A percentile compares a stretch with the other conserved stretches of the same genome.
These are phyloP conservation scores for Ceyx melanurus DNA, from an alignment of 2,113 vertebrate species.

Conservation along the genomic window DNA sequence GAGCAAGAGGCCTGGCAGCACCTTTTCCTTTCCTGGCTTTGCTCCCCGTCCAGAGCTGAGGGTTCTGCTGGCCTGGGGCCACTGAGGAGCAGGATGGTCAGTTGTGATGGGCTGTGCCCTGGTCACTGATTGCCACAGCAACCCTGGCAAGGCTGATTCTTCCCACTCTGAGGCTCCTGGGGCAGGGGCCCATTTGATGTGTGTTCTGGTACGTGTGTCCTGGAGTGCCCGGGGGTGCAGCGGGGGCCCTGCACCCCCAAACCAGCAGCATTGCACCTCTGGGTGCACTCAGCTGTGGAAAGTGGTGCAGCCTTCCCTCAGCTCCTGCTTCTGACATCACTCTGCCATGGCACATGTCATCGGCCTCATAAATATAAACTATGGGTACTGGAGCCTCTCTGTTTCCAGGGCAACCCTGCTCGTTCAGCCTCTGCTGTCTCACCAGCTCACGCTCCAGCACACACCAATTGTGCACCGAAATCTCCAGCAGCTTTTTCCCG, in stretches of 20 bases:
- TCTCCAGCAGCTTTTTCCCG: not conserved
- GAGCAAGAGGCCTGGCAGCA: not conserved
- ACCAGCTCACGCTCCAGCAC: not conserved
- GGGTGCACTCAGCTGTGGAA: rapidly evolving
- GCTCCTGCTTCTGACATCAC: not conserved
- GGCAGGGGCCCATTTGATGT: too few relatives aligned
- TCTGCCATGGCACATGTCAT: not conserved
- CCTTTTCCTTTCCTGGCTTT: not conserved
- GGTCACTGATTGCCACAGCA: not conserved
- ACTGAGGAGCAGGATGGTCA: rapidly evolving
- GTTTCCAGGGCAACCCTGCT: slow-evolving; percentile 55
- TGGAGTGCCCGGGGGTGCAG: not conserved
- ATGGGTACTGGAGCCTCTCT: not conserved
- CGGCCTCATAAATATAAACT: not conserved
- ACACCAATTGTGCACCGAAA: not conserved
- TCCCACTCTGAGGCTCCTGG: rapidly evolving
- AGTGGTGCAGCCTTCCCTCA: not conserved
- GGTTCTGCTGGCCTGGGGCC: not conserved
- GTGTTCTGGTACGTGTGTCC: rapidly evolving
- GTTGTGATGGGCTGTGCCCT: not conserved
- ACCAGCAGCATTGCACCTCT: rapidly evolving
- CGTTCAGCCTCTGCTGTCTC: not conserved
- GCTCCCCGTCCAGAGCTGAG: not conserved
- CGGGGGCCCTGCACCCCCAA: not conserved
- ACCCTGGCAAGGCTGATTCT: not conserved